Conservation (phyloP, 1,140 invertebrate genomes). For the Hyles vespertilio region DNA sequence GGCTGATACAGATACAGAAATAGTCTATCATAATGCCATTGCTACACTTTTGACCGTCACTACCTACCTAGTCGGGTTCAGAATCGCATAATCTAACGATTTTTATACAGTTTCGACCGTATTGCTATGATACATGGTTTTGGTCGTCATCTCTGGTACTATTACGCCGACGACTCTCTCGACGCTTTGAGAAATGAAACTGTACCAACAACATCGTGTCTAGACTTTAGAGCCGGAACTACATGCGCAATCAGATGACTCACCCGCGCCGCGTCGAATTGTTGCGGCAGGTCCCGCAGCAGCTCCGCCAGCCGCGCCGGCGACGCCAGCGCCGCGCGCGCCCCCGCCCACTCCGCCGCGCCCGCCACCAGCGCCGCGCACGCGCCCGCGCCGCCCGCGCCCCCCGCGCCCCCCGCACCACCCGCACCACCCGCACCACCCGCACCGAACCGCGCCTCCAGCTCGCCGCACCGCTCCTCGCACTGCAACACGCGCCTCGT, state of each 20-base stretch:
- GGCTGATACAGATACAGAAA: no score
- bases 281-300: not conserved
- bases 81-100: no score
- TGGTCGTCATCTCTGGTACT: no score
- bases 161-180: no score
- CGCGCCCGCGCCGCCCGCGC: conserved; percentile 4
- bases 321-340: conserved; percentile 5
- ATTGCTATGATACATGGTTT: no score
- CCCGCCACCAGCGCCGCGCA: conserved; percentile 1
- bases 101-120: no score
- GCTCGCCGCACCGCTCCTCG: not conserved
- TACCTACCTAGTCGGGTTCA: no score
- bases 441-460: not conserved
- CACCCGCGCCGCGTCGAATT: not conserved
- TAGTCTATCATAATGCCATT: no score
- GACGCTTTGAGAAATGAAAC: no score
- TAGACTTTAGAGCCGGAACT: not conserved
- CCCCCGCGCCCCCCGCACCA: not conserved
- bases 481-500: not conserved
- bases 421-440: not conserved
- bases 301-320: not conserved
- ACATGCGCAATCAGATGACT: not conserved
- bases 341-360: conserved; percentile 4
- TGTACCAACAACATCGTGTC: not conserved
- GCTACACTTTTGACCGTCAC: no score